phyloP scores from a whole-genome alignment of 1,140 invertebrate species.

The Philopotamus ludificatus region DNA sequence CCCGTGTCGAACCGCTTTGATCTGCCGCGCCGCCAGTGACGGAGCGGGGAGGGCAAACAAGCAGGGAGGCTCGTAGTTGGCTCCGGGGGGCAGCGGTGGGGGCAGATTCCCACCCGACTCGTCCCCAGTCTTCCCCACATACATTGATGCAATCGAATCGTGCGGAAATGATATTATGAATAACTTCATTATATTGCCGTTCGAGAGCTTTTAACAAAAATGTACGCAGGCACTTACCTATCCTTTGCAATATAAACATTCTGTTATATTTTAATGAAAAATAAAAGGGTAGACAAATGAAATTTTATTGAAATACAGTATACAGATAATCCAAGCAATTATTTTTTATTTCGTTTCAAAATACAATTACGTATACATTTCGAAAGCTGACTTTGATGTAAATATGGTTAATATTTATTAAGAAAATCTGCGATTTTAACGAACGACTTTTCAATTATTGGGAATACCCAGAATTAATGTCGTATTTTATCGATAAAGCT shows the following conservation, averaged over 20 bases:
- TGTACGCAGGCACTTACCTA: not conserved
- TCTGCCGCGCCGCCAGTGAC: not conserved
- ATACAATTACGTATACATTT: too few species aligned
- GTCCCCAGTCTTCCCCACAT: not conserved
- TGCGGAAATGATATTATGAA: slow-evolving; percentile 38
- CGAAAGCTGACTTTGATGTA: too few species aligned
- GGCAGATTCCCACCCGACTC: slow-evolving; percentile 2
- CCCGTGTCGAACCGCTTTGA: slow-evolving; percentile 15
- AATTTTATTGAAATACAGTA: too few species aligned
- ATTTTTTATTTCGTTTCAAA: too few species aligned
- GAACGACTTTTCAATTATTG: too few species aligned
- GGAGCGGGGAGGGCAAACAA: not conserved
- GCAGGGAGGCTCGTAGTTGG: not conserved
- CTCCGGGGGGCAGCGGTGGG: not conserved
- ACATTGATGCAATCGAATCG: slow-evolving; percentile 32
- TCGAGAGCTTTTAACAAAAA: slow-evolving; percentile 37
- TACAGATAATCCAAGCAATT: too few species aligned
- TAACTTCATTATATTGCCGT: slow-evolving; percentile 40
- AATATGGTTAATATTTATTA: too few species aligned
- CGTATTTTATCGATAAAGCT: too few species aligned
- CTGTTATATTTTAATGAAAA: too few species aligned
- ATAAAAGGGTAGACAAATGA: too few species aligned
- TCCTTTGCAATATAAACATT: not conserved
- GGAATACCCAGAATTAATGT: too few species aligned
- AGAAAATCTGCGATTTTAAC: too few species aligned